These are phyloP conservation scores for Phaedon cochleariae DNA, from an alignment of 2,888 invertebrate species.

Conservation along the genomic window DNA sequence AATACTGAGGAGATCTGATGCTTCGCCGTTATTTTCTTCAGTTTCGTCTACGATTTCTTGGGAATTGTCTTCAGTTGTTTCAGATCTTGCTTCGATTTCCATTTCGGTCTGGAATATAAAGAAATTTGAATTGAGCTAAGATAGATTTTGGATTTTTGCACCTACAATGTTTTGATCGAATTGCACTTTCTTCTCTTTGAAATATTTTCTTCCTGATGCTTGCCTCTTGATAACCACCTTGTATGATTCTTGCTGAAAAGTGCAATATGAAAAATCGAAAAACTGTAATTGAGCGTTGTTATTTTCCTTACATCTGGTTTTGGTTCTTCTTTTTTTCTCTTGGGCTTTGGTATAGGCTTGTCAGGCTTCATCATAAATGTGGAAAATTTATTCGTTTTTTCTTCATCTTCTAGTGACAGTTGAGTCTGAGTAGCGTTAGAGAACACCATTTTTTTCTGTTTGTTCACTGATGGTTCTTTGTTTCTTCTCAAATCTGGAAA, in stretches of 20 bases:
- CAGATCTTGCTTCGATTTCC: constrained; percentile 25
- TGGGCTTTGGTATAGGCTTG: constrained; percentile 68
- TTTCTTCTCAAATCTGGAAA: too few species aligned
- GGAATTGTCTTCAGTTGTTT: constrained; percentile 11
- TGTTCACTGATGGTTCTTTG: background rate
- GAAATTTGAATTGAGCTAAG: too few species aligned
- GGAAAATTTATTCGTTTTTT: constrained; percentile 71
- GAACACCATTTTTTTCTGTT: constrained; percentile 25
- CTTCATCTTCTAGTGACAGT: constrained; percentile 14
- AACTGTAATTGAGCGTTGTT: background rate
- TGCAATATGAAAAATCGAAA: background rate
- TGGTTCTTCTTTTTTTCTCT: background rate
- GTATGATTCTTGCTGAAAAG: constrained; percentile 55
- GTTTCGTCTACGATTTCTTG: constrained; percentile 17
- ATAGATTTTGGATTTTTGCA: background rate
- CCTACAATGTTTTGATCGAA: constrained; percentile 46
- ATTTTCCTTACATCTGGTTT: background rate
- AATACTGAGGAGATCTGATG: constrained; percentile 8
- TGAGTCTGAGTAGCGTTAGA: constrained; percentile 29
- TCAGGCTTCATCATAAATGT: constrained; percentile 80
- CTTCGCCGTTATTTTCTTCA: constrained; percentile 45
- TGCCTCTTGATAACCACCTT: constrained; percentile 58
- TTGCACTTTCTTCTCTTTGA: constrained; percentile 41
- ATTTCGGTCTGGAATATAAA: constrained; percentile 28
- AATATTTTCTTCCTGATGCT: constrained; percentile 32